Evolutionary conservation across 2,797 vertebrate species (phyloP).

Genomic region (Poliocrania exsul): DNA sequence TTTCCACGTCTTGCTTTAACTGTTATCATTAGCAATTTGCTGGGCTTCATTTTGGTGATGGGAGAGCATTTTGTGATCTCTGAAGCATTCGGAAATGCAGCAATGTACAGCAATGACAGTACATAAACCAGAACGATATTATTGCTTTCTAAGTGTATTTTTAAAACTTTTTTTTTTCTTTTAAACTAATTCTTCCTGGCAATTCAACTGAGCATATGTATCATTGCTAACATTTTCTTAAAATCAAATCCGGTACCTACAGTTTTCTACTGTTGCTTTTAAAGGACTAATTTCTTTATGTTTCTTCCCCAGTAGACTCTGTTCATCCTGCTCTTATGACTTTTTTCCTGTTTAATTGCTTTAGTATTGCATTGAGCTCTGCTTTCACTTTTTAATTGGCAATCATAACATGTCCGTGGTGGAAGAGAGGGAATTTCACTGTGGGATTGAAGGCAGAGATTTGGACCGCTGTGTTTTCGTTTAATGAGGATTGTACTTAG

Average conservation of each 20-base stretch:
- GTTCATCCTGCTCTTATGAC: background rate
- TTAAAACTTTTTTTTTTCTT: background rate
- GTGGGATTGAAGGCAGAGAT: background rate
- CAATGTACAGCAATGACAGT: background rate
- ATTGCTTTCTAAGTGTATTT: background rate
- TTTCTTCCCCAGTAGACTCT: background rate
- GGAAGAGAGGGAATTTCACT: background rate
- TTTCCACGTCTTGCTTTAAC: conserved; percentile 47
- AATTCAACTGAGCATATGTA: background rate
- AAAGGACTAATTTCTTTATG: background rate
- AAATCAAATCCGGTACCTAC: background rate
- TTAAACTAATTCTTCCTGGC: background rate
- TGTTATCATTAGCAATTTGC: conserved; percentile 52
- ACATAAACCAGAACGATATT: background rate
- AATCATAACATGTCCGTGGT: background rate
- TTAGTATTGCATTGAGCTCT: background rate
- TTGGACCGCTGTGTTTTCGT: background rate
- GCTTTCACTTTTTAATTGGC: conserved; percentile 27
- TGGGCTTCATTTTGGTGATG: conserved; percentile 43
- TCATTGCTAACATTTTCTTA: conserved; percentile 3
- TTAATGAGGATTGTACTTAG: background rate
- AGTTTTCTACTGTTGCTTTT: background rate
- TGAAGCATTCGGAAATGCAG: conserved; percentile 9
- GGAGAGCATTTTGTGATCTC: conserved; percentile 12
- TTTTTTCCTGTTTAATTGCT: conserved; percentile 25